Evolutionary conservation across 2,888 invertebrate genomes (phyloP).

Genomic region (Colostygia pectinataria): DNA sequence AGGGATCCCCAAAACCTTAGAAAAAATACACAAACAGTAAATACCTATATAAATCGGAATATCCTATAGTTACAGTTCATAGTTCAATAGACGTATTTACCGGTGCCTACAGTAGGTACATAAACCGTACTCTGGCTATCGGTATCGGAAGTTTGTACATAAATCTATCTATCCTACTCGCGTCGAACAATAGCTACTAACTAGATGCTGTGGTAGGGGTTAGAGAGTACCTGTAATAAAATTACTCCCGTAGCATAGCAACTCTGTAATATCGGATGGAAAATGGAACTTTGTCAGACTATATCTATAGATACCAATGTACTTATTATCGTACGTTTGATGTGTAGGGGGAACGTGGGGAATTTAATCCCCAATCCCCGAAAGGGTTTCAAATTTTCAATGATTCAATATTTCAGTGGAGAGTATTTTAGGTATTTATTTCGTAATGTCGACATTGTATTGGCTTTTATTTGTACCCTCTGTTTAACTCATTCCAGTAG

Average conservation of each 20-base stretch:
- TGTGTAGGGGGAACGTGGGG: conserved; percentile 28
- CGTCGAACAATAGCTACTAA: conserved; percentile 23
- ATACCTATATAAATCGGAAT: background rate
- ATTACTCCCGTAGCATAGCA: conserved; percentile 24
- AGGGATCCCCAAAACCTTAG: no score
- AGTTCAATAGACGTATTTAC: conserved; percentile 1
- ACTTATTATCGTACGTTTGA: conserved; percentile 13
- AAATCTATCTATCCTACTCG: conserved; percentile 18
- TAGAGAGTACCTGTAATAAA: conserved; percentile 19
- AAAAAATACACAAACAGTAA: no score
- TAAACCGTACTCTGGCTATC: conserved; percentile 5
- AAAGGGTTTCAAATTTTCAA: conserved; percentile 31
- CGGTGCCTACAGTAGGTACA: background rate
- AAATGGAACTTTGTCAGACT: conserved; percentile 14
- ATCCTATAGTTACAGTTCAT: background rate
- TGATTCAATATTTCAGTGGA: conserved; percentile 36
- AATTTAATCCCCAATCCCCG: conserved; percentile 29
- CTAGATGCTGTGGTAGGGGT: conserved; percentile 15
- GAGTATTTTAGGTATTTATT: conserved; percentile 32
- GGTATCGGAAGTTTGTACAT: conserved; percentile 15
- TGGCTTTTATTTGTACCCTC: conserved; percentile 24
- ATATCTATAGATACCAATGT: conserved; percentile 8
- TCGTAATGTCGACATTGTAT: conserved; percentile 27
- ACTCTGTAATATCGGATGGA: conserved; percentile 21
- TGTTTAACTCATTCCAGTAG: background rate